These are phyloP conservation scores for Rhopalosiphum maidis DNA, from an alignment of 1,140 invertebrate genomes.

Conservation along the genomic window DNA sequence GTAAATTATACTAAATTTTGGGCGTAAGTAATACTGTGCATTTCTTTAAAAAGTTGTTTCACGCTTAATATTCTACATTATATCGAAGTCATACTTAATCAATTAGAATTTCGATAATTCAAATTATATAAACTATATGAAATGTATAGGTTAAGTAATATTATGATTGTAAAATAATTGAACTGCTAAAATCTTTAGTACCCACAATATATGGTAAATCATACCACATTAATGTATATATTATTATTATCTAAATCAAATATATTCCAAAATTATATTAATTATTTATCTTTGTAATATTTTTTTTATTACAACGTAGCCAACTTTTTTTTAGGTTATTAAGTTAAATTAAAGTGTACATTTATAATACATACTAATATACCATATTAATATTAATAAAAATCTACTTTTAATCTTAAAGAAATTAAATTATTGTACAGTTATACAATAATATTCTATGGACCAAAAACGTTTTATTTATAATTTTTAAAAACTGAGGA, in stretches of 20 bases:
- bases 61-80: no score
- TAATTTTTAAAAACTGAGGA: background rate
- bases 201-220: background rate
- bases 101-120: background rate
- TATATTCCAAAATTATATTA: background rate
- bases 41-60: background rate
- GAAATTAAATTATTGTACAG: background rate
- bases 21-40: background rate
- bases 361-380: background rate
- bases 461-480: background rate
- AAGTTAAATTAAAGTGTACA: no score
- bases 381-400: background rate
- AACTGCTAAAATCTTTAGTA: background rate
- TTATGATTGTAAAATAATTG: background rate
- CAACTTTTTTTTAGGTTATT: background rate
- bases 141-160: background rate
- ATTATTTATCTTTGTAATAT: background rate
- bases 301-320: background rate
- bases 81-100: no score
- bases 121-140: background rate
- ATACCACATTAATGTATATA: background rate
- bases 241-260: no score
- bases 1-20: background rate
- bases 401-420: background rate
- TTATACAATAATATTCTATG: background rate